phyloP scores from a whole-genome alignment of 2,888 invertebrate species.

The Operophtera brumata region DNA sequence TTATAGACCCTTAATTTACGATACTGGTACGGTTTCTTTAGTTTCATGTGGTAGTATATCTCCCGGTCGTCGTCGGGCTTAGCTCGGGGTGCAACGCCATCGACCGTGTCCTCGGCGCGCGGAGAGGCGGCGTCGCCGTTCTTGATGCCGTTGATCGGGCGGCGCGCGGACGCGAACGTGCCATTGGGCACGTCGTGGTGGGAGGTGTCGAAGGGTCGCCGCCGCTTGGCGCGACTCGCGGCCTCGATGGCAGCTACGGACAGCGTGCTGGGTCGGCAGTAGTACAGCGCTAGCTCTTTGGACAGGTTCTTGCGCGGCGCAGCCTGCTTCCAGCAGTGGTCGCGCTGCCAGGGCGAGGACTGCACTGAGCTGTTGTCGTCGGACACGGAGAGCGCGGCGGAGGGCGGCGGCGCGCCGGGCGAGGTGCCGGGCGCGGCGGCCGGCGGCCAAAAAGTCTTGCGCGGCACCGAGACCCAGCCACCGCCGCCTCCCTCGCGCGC shows the following conservation, averaged over 20 bases:
- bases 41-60: conserved; percentile 75
- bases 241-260: conserved; percentile 66
- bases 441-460: conserved; percentile 93
- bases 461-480: conserved; percentile 94
- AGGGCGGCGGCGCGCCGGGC: conserved; percentile 82
- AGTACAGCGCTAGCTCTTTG: conserved; percentile 87
- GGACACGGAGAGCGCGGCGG: conserved; percentile 91
- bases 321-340: conserved; percentile 93
- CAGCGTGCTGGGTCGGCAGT: conserved; percentile 81
- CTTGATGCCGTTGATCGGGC: conserved; percentile 51
- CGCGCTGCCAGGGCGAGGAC: conserved; percentile 94
- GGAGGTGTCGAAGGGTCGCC: conserved; percentile 83
- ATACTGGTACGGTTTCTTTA: conserved; percentile 78
- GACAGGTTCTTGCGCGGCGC: conserved; percentile 87
- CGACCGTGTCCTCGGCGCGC: conserved; percentile 56
- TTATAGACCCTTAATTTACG: conserved; percentile 74
- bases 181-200: conserved; percentile 47
- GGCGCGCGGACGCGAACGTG: conserved; percentile 34
- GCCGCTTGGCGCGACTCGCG: conserved; percentile 78
- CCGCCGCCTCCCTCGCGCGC: conserved; percentile 83
- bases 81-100: conserved; percentile 44
- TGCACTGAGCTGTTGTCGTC: conserved; percentile 95
- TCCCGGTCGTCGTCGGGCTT: conserved; percentile 62
- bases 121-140: conserved; percentile 57
- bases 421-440: conserved; percentile 82